Evolutionary conservation across 2,113 vertebrate species (phyloP).

Genomic region (Caranx melampygus): DNA sequence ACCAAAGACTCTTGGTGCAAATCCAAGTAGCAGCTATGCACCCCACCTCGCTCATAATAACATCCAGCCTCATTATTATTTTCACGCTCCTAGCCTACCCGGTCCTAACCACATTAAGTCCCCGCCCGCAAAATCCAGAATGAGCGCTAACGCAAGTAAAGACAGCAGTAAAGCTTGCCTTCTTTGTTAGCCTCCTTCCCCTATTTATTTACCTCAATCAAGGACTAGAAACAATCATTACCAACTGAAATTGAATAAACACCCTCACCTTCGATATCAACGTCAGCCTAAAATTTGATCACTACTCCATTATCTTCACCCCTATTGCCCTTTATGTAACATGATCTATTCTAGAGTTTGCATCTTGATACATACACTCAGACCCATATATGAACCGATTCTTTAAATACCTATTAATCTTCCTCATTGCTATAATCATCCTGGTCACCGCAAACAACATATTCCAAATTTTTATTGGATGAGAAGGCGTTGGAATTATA

Average conservation of each 20-base stretch:
- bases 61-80: background rate
- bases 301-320: background rate
- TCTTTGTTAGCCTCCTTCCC: background rate
- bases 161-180: background rate
- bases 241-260: background rate
- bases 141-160: background rate
- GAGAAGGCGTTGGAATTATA: background rate
- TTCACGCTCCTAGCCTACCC: background rate
- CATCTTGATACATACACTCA: background rate
- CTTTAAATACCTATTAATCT: background rate
- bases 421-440: background rate
- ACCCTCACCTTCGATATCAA: background rate
- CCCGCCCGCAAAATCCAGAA: background rate
- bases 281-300: background rate
- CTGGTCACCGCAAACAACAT: background rate
- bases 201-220: background rate
- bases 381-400: background rate
- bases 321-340: background rate
- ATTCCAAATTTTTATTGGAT: background rate
- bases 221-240: background rate
- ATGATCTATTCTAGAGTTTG: background rate
- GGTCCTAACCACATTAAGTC: fast-evolving
- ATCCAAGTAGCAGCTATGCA: background rate
- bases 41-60: background rate
- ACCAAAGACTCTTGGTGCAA: background rate